These are phyloP conservation scores for Smithornis capensis DNA, from an alignment of 2,113 vertebrate genomes.

Conservation along the genomic window DNA sequence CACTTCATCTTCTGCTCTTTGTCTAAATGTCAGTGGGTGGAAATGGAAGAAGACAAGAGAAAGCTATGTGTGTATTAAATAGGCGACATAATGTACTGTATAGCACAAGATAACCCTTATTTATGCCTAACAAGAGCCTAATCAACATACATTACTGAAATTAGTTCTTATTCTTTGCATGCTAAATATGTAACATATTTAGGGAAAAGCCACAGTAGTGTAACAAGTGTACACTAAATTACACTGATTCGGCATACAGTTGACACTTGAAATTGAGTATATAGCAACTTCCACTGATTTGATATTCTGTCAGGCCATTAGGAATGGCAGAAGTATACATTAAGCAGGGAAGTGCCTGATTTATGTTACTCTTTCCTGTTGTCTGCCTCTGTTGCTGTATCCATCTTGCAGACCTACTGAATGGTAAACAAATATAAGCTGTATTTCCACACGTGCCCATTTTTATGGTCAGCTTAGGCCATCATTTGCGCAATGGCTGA, in stretches of 20 bases:
- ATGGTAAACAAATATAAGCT: background rate
- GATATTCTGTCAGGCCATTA: background rate
- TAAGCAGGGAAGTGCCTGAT: background rate
- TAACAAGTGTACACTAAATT: constrained; percentile 1
- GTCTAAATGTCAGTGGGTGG: background rate
- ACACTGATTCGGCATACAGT: background rate
- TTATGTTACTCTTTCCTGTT: background rate
- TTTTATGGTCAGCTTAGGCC: background rate
- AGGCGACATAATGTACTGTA: background rate
- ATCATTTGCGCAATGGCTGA: background rate
- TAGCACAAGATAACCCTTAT: constrained; percentile 17
- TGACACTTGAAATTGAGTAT: background rate
- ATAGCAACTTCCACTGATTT: background rate
- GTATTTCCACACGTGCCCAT: background rate
- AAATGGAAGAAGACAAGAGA: background rate
- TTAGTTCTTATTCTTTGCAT: constrained; percentile 39
- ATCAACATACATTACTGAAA: constrained; percentile 42
- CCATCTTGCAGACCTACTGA: background rate
- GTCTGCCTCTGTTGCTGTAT: background rate
- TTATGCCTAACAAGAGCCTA: constrained; percentile 47
- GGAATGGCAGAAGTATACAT: background rate
- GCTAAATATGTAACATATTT: background rate
- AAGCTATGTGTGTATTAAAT: background rate
- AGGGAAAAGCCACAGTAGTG: background rate
- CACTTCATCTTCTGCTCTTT: background rate